Evolutionary conservation across 2,113 vertebrate genomes (phyloP), one percentile per base, ranked within the genome.

Genomic region (Galeopterus variegatus): DNA sequence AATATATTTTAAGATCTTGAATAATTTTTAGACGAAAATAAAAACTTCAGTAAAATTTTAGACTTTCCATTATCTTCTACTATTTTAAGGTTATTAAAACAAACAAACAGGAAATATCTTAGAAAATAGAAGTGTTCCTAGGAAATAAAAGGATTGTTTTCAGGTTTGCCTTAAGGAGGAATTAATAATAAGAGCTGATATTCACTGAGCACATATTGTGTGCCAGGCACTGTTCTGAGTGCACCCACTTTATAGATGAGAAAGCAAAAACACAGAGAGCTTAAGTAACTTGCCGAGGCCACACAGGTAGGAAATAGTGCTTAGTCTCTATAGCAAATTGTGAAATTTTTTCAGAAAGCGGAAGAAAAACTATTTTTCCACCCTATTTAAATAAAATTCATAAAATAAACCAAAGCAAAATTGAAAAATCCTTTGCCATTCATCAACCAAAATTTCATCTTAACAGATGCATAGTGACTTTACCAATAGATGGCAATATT

Each of bases 401-500:
- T 7, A 77, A 73, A 88, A 23, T 7, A 73, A 94, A 73, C 12
- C 45, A 70, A 88, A 93, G 24, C 50, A n/a, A 62, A 76, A n/a
- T 10, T 6, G 24, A 72, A 96, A 76, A 95, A 91, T 2, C 3
- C 50, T 79, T 94, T 6, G 0, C 15, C 1, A 1, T 50, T 48
- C 21, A 52, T 36, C 52, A 24, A 75, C 13, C 28, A 45, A 65
- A 75, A 67, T 21, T 77, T 80, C 13, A 19, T 81, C 81, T 73
- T 69, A 45, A 52, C 73, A 70, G 18, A 7, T 8, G 62, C 5
- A 2, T 6, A 33, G 15, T 19, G 15, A 41, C 70, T 31, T 91
- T 2, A 84, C 97, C 96, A 58, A 33, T 13, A 97, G 98, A 62
- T 91, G 97, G 98, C 95, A 62, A 14, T 62, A 36, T 93, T 90